These are phyloP conservation scores for Mythimna vitellina DNA, from an alignment of 2,888 invertebrate species.

Conservation along the genomic window DNA sequence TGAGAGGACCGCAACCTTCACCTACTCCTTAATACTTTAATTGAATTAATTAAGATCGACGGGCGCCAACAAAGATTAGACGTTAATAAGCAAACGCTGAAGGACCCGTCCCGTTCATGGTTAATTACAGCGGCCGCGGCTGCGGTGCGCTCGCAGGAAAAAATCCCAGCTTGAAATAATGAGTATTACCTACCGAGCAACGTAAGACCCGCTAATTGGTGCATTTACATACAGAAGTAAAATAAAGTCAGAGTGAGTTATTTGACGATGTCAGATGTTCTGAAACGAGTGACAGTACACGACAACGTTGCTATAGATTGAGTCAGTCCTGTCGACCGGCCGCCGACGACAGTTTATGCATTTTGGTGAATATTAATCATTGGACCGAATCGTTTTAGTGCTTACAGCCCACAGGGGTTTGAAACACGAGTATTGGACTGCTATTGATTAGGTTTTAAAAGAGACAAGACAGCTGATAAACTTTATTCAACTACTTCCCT, in stretches of 20 bases:
- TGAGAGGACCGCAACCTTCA: conserved; percentile 89
- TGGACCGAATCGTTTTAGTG: conserved; percentile 49
- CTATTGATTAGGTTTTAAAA: conserved; percentile 17
- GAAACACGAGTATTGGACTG: conserved; percentile 10
- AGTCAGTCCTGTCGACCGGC: conserved; percentile 41
- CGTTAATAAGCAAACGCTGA: conserved; percentile 87
- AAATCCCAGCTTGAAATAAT: conserved; percentile 87
- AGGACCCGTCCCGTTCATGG: conserved; percentile 85
- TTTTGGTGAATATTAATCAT: conserved; percentile 59
- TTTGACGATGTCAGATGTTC: conserved; percentile 81
- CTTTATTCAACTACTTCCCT: conserved; percentile 1
- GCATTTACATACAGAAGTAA: conserved; percentile 88
- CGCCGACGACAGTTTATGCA: conserved; percentile 57
- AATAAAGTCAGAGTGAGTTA: conserved; percentile 85
- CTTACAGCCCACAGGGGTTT: conserved; percentile 36
- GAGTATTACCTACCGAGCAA: conserved; percentile 86
- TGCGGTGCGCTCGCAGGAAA: conserved; percentile 78
- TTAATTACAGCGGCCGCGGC: conserved; percentile 80
- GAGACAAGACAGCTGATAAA: conserved; percentile 1
- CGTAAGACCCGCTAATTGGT: conserved; percentile 87
- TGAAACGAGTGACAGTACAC: conserved; percentile 70
- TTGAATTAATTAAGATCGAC: conserved; percentile 88
- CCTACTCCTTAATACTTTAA: conserved; percentile 88
- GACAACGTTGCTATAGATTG: conserved; percentile 54
- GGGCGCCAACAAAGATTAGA: conserved; percentile 86